Conservation (phyloP, 1,140 invertebrate species). For the Apolygus lucorum region DNA sequence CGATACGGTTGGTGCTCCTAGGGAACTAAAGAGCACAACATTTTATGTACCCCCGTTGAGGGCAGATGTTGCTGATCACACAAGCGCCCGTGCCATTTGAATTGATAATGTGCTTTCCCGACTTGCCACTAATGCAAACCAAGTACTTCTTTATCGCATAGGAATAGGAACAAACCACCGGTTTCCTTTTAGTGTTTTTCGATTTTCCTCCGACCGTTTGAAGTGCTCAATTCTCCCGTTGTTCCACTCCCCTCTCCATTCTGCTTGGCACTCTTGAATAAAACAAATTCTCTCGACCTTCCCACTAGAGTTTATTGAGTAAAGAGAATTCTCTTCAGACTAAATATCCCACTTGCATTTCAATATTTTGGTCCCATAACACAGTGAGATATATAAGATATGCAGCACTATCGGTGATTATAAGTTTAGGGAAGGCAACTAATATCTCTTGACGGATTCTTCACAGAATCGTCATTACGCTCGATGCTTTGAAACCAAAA, state of each 20-base stretch:
- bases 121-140: slow-evolving; percentile 12
- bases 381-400: too few relatives aligned
- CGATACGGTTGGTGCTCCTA: too few relatives aligned
- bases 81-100: slow-evolving; percentile 5
- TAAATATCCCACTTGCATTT: too few relatives aligned
- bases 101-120: slow-evolving; percentile 8
- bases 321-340: too few relatives aligned
- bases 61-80: slow-evolving; percentile 10
- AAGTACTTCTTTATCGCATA: slow-evolving; percentile 13
- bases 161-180: neutral
- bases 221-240: slow-evolving; percentile 9
- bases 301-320: neutral
- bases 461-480: too few relatives aligned
- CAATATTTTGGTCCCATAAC: too few relatives aligned
- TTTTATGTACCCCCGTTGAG: neutral
- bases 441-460: too few relatives aligned
- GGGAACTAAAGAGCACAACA: neutral
- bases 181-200: slow-evolving; percentile 13
- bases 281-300: slow-evolving; percentile 1
- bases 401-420: too few relatives aligned
- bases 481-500: too few relatives aligned
- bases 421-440: too few relatives aligned
- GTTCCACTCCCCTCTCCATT: neutral
- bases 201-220: slow-evolving; percentile 14
- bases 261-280: too few relatives aligned